Conservation (phyloP, 1,140 invertebrate genomes). For the Zeugodacus cucurbitae region DNA sequence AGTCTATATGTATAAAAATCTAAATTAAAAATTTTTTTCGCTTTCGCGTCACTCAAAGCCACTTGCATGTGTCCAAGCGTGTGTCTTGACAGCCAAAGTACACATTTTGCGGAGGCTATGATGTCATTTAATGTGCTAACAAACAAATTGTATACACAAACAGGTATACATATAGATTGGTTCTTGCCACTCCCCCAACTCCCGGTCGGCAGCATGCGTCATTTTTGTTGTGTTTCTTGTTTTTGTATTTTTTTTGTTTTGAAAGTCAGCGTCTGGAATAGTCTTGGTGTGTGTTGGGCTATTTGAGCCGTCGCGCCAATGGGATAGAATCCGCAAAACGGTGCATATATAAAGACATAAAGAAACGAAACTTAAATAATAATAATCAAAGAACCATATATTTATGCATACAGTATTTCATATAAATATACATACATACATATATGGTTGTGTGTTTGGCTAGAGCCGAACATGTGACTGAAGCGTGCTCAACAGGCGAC, state of each 20-base stretch:
- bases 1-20: neutral
- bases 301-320: neutral
- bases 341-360: neutral
- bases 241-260: neutral
- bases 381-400: no score
- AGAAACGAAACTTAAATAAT: neutral
- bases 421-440: neutral
- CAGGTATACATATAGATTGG: no score
- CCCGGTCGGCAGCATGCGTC: neutral
- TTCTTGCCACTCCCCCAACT: neutral
- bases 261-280: neutral
- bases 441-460: neutral
- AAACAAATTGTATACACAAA: no score
- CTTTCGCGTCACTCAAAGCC: neutral
- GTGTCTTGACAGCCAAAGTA: neutral
- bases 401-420: neutral
- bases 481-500: neutral
- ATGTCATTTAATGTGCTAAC: slow-evolving; percentile 15
- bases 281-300: neutral
- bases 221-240: neutral
- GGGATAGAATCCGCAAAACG: neutral
- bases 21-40: no score
- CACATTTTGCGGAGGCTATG: neutral
- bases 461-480: neutral
- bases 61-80: neutral